phyloP scores from a whole-genome alignment of 2,797 vertebrate genomes.

The Phrynocephalus forsythii region DNA sequence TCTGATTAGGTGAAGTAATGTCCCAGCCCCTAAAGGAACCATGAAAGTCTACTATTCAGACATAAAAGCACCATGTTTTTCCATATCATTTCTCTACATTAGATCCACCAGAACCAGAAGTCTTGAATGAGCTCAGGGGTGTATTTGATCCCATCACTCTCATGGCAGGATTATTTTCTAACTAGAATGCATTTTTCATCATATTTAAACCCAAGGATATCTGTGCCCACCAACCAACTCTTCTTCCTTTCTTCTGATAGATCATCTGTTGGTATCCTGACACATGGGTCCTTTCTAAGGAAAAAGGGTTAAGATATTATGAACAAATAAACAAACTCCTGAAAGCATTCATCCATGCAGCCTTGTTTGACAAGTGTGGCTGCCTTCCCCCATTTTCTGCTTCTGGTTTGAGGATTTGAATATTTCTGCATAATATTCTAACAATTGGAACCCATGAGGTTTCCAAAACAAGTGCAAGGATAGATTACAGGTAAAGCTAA shows the following conservation, averaged over 20 bases:
- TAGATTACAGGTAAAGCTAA: too few species aligned
- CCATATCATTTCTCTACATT: background rate
- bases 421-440: too few species aligned
- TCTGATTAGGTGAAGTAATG: constrained; percentile 26
- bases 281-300: too few species aligned
- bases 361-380: background rate
- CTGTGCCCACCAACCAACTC: background rate
- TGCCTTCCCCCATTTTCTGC: background rate
- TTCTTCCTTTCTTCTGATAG: background rate
- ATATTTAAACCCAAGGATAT: background rate
- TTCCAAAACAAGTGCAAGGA: background rate
- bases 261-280: background rate
- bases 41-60: background rate
- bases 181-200: background rate
- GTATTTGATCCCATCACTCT: background rate
- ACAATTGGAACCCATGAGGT: too few species aligned
- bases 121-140: background rate
- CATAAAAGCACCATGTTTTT: background rate
- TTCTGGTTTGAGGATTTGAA: background rate
- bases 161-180: background rate
- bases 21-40: background rate
- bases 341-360: background rate
- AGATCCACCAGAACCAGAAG: background rate
- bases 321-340: too few species aligned
- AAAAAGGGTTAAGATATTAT: too few species aligned